These are phyloP conservation scores for Branchinecta sandiegonensis DNA, from an alignment of 2,888 invertebrate species.

Conservation along the genomic window DNA sequence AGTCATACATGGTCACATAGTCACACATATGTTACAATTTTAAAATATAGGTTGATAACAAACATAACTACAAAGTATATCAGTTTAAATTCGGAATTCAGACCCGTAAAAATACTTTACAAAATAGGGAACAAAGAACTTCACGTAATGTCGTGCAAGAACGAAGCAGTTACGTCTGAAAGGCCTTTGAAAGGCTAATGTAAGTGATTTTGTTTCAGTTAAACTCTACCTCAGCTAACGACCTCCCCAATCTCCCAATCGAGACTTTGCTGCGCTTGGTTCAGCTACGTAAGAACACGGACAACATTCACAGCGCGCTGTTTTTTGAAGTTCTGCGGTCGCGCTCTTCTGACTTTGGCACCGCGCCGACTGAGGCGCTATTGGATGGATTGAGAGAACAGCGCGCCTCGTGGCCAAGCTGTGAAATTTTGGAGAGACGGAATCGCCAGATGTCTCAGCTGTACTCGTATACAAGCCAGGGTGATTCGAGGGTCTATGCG, in stretches of 20 bases:
- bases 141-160: no score
- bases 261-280: neutral
- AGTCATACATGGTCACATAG: no score
- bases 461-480: neutral
- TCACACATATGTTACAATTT: no score
- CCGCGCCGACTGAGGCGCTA: neutral
- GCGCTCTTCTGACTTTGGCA: neutral
- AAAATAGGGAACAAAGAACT: no score
- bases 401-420: constrained; percentile 10
- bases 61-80: no score
- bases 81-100: no score
- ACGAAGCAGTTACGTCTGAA: no score
- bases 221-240: no score
- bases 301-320: neutral
- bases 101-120: no score
- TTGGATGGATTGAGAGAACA: neutral
- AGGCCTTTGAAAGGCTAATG: no score
- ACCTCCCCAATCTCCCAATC: neutral
- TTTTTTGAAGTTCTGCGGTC: neutral
- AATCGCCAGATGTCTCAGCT: constrained; percentile 4
- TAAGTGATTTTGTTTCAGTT: no score
- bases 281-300: constrained; percentile 1
- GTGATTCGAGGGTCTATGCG: neutral
- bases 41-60: no score
- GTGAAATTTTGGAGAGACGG: neutral